Base-by-base conservation (phyloP, 2,113 vertebrate species). In the Entelurus aequoreus region DNA sequence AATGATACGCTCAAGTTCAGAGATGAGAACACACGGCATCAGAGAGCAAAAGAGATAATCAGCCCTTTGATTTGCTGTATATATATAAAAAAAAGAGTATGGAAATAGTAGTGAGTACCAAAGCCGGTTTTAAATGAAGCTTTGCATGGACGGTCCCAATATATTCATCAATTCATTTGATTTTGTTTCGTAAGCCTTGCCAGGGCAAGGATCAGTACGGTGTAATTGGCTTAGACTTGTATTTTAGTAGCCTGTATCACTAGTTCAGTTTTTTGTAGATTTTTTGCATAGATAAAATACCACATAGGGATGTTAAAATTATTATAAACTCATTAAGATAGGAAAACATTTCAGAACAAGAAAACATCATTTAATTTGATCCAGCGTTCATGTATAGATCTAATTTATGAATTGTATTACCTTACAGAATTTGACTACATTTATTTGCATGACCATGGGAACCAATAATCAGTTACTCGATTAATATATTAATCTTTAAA, bases 31-130 rank as follows among this genome's bases (percentile, higher is more conserved):
- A 40, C 61, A 38, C 40, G 14, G 47, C 68, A 76, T 68, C 68
- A 70, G 44, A 72, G 67, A 75, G 84, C 81, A 80, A 85, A 86
- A 83, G 76, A 82, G 79, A 64, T 82, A 80, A 87, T 87, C 77
- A 83, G 64, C 37, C 54, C 74, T 81, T 86, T 86, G 75, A 85
- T 87, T 71, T 72, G 67, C 71, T 61, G 47, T 57, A 69, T 66
- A 66, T 44, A 44, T 28, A 28, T 28, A 28, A 28, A 3, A 28
- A 28, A 28, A 78, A 81, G 78, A 54, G 64, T 65, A 63, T 48
- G 69, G 56, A 56, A 72, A 67, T 66, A 60, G 65, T 66, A 65
- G 65, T 66, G 65, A 71, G 72, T 52, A 66, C 74, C 70, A 68
- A 68, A 66, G 63, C 65, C 61, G 67, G 65, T 75, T 78, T 67